Base-by-base conservation (phyloP, 2,888 invertebrate genomes). In the Nyleta sp. region DNA sequence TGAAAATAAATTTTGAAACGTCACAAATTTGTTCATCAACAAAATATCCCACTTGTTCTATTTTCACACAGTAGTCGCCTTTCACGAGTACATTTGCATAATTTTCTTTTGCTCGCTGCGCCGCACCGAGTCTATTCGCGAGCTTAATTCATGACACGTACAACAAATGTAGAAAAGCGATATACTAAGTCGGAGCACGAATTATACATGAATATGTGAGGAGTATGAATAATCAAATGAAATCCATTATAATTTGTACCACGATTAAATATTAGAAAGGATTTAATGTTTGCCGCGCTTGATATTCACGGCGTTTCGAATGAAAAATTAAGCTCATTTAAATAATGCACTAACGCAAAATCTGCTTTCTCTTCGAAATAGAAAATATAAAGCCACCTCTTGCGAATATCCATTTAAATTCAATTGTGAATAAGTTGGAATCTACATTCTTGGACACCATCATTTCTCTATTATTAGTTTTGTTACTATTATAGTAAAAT, bases 141-240 rank as follows among this genome's bases (percentile, higher is more conserved):
- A 40, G 28, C 20, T 42, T 40, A 24, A 59, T 59, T 59, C 59
- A 59, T 59, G 59, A 28, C 59, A 46, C 59, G 59, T 59, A 59
- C 33, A 44, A 59, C 59, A 59, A 59, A 59, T 46, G 59, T 31
- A 59, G 46, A 46, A 59, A 44, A 59, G 31, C 33, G 44, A 59
- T 59, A 59, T 46, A 44, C 44, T 33, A 18, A 44, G 24, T 59
- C 44, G 11, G 20, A 46, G 44, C 59, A 59, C 59, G 59, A 59
- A 59, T 33, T 46, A 15, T 40, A 46, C 59, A 44, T 44, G 33
- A 44, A 28, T 59, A 33, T n/a, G 40, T 42, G 42, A 33, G 13
- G n/a, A 59, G 31, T 59, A 33, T 20, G 46, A 31, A 59, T 59
- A 59, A 33, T 59, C 18, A 20, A 59, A 57, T 28, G 8, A 22